These are phyloP conservation scores for Schrankia costaestrigalis DNA, from an alignment of 2,888 invertebrate genomes.

Conservation along the genomic window DNA sequence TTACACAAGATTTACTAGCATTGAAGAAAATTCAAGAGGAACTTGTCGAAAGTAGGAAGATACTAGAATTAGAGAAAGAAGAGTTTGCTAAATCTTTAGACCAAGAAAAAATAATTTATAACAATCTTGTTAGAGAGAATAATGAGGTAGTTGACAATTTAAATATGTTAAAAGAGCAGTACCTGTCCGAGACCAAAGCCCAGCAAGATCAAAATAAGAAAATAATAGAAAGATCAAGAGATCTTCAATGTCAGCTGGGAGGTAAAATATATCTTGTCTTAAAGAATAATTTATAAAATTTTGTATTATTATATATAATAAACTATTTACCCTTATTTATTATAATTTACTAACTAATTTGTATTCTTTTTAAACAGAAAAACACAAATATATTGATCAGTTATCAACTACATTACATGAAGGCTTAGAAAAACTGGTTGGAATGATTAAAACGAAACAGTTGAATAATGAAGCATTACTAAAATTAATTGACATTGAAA, in stretches of 20 bases:
- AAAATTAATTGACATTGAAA: constrained; percentile 13
- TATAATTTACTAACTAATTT: no score
- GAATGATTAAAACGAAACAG: constrained; percentile 30
- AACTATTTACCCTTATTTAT: no score
- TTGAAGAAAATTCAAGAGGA: constrained; percentile 17
- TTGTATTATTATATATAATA: no score
- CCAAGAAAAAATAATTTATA: constrained; percentile 35
- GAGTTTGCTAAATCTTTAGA: constrained; percentile 22
- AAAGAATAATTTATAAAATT: no score
- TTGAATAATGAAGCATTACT: constrained; percentile 29
- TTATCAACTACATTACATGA: not conserved
- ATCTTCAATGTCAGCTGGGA: no score
- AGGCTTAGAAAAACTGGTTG: constrained; percentile 17
- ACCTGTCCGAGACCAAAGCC: no score
- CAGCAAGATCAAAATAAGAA: no score
- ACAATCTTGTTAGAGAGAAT: constrained; percentile 36
- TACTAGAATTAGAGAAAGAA: constrained; percentile 31
- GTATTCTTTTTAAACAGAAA: no score
- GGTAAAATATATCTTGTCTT: no score
- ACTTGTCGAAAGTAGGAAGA: constrained; percentile 27
- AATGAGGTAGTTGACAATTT: constrained; percentile 26
- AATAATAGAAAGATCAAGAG: no score
- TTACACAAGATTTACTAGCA: constrained; percentile 17
- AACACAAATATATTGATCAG: no score
- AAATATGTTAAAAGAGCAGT: constrained; percentile 28